A percentile compares a stretch with the other conserved stretches of the same genome.
Conservation (phyloP, 2,113 vertebrate genomes). For the Dasyurus viverrinus region DNA sequence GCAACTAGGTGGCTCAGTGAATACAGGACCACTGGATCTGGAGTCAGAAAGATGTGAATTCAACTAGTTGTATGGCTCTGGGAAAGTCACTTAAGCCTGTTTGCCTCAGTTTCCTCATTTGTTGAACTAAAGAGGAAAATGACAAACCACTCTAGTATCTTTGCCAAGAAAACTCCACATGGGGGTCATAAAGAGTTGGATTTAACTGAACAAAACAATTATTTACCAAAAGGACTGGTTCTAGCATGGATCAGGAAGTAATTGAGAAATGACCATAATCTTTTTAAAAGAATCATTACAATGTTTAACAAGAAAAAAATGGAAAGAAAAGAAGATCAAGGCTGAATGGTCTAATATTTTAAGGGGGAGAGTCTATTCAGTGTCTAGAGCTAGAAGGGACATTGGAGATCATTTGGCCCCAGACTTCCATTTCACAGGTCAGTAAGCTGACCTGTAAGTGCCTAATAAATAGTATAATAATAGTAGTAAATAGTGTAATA, state of each 20-base stretch:
- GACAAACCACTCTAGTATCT: not conserved
- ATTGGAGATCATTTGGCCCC: not conserved
- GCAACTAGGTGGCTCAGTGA: not conserved
- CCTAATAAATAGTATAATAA: too few species aligned
- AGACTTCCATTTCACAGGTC: not conserved
- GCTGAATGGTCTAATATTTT: not conserved
- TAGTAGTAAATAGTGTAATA: too few species aligned
- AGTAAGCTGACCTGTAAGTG: too few species aligned
- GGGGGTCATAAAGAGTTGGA: not conserved
- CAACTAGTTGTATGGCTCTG: not conserved
- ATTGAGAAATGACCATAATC: not conserved
- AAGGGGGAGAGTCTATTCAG: not conserved
- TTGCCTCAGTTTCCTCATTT: not conserved
- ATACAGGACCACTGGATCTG: not conserved
- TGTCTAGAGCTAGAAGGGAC: not conserved
- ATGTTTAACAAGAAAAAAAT: not conserved
- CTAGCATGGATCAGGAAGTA: not conserved
- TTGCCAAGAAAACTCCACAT: not conserved
- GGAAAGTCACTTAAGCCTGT: not conserved
- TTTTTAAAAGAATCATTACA: not conserved
- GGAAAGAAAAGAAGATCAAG: not conserved
- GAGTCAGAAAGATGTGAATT: not conserved
- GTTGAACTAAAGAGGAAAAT: not conserved
- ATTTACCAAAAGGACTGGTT: not conserved
- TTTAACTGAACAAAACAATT: not conserved